Evolutionary conservation across 2,888 invertebrate species (phyloP), one percentile per base, ranked within the genome.

Genomic region (Stegana nigrithorax): DNA sequence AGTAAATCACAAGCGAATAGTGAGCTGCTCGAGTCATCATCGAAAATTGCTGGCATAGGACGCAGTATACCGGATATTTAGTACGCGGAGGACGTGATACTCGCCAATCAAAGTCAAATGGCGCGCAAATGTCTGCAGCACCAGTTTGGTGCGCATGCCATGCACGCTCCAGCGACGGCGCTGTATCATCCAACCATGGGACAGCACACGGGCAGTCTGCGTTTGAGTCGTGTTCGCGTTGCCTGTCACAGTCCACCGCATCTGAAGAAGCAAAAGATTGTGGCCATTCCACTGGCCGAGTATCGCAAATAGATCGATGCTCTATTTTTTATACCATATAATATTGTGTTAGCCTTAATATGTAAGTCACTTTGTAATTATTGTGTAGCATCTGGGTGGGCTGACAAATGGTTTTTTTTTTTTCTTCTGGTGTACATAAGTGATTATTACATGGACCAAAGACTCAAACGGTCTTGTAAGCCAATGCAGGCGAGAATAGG

Each of bases 11-110:
- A 64, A 42, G 60, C 29, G 1, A 64, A 55, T 59, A 61, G 61
- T 56, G 57, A 32, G 2, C 60, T 55, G 3, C 45, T 63, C 27
- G 59, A 47, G 45, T 53, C 64, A 26, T 64, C 69, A 60, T 51
- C 75, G 63, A 69, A 68, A 47, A 60, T 68, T 60, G 69, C 72
- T 6, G 73, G 71, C 14, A 21, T 55, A 6, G 78, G 72, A 12
- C 80, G 81, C 59, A 82, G 73, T 58, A 80, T 83, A 65, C 83
- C 85, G 76, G 84, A 84, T 71, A 85, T 84, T 80, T 84, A 84
- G 84, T 85, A 85, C 81, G 83, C 83, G 78, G 84, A 84, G 78
- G 81, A 83, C 72, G 82, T 84, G 72, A 81, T 83, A 75, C 78
- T 83, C 72, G 83, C 82, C 67, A 84, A 80, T 67, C n/a, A n/a